Evolutionary conservation across 2,888 invertebrate species (phyloP).

Genomic region (Siphlonurus alternatus): DNA sequence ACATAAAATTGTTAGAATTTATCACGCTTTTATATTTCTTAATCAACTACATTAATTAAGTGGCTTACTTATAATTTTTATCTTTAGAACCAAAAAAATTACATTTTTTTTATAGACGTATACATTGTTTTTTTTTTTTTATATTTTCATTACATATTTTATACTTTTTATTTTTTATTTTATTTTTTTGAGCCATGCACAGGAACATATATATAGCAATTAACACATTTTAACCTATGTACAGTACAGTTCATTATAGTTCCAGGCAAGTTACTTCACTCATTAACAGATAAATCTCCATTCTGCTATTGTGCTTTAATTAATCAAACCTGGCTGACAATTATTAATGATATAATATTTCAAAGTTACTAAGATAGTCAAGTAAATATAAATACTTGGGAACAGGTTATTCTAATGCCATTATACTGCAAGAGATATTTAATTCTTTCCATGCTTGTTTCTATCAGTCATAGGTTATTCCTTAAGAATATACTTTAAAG

Average conservation of each 20-base stretch:
- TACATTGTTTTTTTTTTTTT: background rate
- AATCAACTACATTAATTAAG: background rate
- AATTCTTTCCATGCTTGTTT: too few relatives aligned
- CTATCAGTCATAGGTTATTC: too few relatives aligned
- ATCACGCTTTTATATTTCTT: background rate
- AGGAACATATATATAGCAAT: background rate
- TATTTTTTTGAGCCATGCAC: background rate
- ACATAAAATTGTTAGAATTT: background rate
- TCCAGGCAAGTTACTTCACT: background rate
- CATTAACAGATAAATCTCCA: background rate
- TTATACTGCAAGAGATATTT: too few relatives aligned
- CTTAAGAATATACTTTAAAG: too few relatives aligned
- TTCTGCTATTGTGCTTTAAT: background rate
- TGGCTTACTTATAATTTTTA: background rate
- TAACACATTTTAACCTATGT: too few relatives aligned
- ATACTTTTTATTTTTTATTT: background rate
- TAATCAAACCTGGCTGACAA: too few relatives aligned
- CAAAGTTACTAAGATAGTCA: too few relatives aligned
- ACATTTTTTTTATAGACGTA: background rate
- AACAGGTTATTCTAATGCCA: too few relatives aligned
- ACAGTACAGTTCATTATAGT: too few relatives aligned
- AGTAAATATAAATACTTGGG: too few relatives aligned
- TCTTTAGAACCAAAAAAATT: background rate
- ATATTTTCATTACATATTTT: too few relatives aligned
- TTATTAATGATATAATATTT: too few relatives aligned